Conservation (phyloP, 1,140 invertebrate species). For the Caenorhabditis remanei region DNA sequence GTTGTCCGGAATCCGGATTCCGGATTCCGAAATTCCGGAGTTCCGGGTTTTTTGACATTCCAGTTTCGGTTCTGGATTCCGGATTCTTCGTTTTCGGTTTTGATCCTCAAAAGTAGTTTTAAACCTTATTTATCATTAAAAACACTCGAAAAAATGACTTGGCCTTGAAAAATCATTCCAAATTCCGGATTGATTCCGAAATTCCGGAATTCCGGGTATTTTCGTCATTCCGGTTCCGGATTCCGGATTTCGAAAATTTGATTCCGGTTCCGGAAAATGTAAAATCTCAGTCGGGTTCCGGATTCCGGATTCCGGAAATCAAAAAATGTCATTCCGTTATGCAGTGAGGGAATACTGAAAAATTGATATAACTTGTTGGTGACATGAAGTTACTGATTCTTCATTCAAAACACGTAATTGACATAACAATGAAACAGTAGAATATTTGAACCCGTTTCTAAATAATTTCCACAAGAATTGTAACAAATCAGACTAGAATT, state of each 20-base stretch:
- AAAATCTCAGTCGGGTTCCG: not conserved
- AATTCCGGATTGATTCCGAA: not conserved
- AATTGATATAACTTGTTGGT: too few relatives aligned
- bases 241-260: not conserved
- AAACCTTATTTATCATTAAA: too few relatives aligned
- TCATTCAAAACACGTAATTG: too few relatives aligned
- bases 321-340: too few relatives aligned
- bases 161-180: not conserved
- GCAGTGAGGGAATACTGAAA: too few relatives aligned
- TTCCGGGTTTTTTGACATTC: not conserved
- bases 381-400: too few relatives aligned
- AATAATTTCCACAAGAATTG: too few relatives aligned
- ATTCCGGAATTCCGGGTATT: not conserved
- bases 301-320: not conserved
- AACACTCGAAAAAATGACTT: too few relatives aligned
- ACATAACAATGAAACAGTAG: too few relatives aligned
- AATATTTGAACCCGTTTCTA: too few relatives aligned
- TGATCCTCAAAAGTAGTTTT: too few relatives aligned
- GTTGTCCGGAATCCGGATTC: not conserved
- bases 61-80: not conserved
- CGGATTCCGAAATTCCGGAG: not conserved
- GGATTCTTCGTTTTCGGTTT: not conserved
- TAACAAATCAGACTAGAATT: not conserved
- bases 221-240: too few relatives aligned
- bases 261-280: not conserved